Evolutionary conservation across 2,888 invertebrate species (phyloP), one percentile per base, ranked within the genome.

Genomic region (Geotrupes spiniger): DNA sequence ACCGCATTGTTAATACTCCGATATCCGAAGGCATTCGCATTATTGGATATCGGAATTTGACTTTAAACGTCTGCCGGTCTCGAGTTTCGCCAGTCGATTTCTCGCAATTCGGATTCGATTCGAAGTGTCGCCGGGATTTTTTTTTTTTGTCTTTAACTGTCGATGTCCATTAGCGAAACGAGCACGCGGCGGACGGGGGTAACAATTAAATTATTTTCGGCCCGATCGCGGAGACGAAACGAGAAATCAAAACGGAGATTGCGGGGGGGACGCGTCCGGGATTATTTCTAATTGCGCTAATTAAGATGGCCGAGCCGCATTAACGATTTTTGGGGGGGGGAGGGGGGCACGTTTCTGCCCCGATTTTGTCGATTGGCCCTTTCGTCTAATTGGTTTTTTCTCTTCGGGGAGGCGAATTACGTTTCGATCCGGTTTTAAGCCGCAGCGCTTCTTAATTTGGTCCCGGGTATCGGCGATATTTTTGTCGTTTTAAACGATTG

Each of bases 271-370:
- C 31, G 36, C 15, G 26, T 27, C 40, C 36, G 25, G 39, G 46
- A 50, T 50, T 41, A 48, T 51, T 51, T 42, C 31, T 51, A 51
- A 51, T 51, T 51, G 51, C 36, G 12, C 31, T 47, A 51, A 51
- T 51, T 51, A 51, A 51, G 47, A 44, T 17, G 44, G 43, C 39
- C 43, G 49, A 10, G 39, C 38, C 27, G 43, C 40, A 33, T 42
- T 38, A 49, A 43, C 44, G 49, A 49, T 49, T 49, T 21, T 21
- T 21, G 21, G 6, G 21, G 21, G 21, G 21, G 21, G 21, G 21
- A 21, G 4, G 44, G 40, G 28, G 43, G 40, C n/a, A 31, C 39
- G 26, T 43, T 49, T 31, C 29, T 25, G 21, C 26, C n/a, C 36
- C 9, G 29, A 26, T 26, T 42, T 11, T 14, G 33, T 33, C 33